Evolutionary conservation across 2,113 vertebrate species (phyloP).

Genomic region (Pseudopipra pipra): DNA sequence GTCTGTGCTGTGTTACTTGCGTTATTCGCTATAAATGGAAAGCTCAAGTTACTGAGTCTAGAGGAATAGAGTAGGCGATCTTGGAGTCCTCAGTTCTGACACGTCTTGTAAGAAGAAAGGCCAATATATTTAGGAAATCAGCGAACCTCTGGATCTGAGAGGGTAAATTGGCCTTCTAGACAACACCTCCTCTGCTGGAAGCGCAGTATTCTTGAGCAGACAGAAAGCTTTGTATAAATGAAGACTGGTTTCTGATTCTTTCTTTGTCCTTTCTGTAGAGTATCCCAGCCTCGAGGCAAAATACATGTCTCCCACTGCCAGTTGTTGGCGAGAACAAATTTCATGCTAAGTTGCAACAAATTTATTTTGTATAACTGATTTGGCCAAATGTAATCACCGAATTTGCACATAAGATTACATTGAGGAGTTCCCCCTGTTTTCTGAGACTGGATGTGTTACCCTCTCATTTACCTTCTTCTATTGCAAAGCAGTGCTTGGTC

Average conservation of each 20-base stretch:
- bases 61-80: constrained; percentile 28
- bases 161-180: background rate
- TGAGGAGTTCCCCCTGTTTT: background rate
- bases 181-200: background rate
- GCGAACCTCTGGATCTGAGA: background rate
- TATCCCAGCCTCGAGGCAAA: background rate
- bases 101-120: background rate
- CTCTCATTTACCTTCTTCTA: background rate
- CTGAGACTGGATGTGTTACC: background rate
- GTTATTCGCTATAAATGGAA: constrained; percentile 29
- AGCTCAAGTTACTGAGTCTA: background rate
- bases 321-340: constrained; percentile 1
- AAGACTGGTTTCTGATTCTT: background rate
- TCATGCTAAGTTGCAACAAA: background rate
- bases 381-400: background rate
- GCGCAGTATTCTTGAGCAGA: background rate
- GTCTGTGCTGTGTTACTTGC: background rate
- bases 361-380: background rate
- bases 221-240: background rate
- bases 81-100: constrained; percentile 21
- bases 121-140: background rate
- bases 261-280: background rate
- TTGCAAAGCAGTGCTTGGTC: background rate
- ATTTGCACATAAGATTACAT: background rate
- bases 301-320: background rate